These are phyloP conservation scores for Sphaerodactylus townsendi DNA, from an alignment of 2,113 vertebrate genomes.

Conservation along the genomic window DNA sequence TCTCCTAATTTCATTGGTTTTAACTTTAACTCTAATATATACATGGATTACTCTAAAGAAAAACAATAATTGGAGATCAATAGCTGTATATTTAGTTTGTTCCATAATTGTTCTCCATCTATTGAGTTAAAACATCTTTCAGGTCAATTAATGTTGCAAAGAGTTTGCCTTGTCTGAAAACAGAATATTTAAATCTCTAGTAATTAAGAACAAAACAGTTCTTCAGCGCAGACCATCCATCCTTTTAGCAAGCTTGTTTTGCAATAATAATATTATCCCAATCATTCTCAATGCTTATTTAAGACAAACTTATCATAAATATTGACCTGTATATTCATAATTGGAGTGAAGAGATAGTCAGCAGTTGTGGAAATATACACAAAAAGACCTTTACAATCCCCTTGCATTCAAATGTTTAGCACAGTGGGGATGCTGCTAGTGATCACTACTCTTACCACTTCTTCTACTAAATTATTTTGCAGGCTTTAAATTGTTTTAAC, in stretches of 20 bases:
- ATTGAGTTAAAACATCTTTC: neutral
- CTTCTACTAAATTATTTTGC: neutral
- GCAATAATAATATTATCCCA: neutral
- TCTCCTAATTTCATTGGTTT: neutral
- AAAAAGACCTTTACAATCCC: neutral
- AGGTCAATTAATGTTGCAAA: neutral
- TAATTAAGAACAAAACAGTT: neutral
- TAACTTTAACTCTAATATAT: neutral
- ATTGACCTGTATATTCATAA: constrained; percentile 4
- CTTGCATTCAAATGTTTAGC: neutral
- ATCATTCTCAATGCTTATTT: neutral
- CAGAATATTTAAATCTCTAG: neutral
- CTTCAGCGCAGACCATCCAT: neutral
- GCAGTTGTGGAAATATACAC: neutral
- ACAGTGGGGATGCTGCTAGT: neutral
- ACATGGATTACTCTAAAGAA: constrained; percentile 9
- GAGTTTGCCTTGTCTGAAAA: neutral
- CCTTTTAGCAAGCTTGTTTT: neutral
- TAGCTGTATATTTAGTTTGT: constrained; percentile 5
- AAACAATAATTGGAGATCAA: constrained; percentile 15
- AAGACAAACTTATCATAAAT: constrained; percentile 2
- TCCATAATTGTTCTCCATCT: constrained; percentile 6
- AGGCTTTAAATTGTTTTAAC: neutral
- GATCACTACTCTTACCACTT: neutral
- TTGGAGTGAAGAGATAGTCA: neutral